Evolutionary conservation across 1,140 invertebrate species (phyloP), one percentile per base, ranked within the genome.

Genomic region (Ruditapes philippinarum): DNA sequence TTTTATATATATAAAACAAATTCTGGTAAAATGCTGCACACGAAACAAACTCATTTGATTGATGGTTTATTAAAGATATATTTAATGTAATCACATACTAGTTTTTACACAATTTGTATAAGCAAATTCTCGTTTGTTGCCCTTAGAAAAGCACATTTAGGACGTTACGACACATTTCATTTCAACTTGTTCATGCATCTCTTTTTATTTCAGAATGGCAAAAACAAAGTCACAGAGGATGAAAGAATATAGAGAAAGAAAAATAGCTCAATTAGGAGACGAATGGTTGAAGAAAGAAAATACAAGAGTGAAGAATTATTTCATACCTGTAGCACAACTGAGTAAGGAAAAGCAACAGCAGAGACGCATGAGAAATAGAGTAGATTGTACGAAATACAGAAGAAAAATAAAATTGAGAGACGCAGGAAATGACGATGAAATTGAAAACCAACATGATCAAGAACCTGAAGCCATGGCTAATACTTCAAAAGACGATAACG

Each of bases 201-300:
- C 22, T 82, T 65, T 65, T 25, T 40, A 49, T 84, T 84, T 36
- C n/a, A 81, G 79, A 40, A 84, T 84, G 82, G 62, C 82, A 54
- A 84, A 84, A 38, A 49, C 68, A 49, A 68, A 84, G 31, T 4
- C 68, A 28, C 45, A 70, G 38, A 9, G 51, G 17, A 84, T 84
- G 62, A 73, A 51, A n/a, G 62, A 73, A 36, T 84, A 70, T n/a
- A 49, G 62, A 38, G 40, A 36, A 17, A 7, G 62, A 17, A 70
- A 70, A n/a, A 68, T 31, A 49, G n/a, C 25, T 11, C 11, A 84
- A 73, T 73, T 73, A 28, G 82, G 62, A 11, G 36, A 70, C 17
- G 33, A 51, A 54, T 84, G 68, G 68, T 31, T 84, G 7, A 73
- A 62, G 25, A n/a, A 14, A n/a, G 79, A 81, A 62, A 38, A 36